Base-by-base conservation (phyloP, 1,140 invertebrate genomes). In the Melanaphis sacchari region DNA sequence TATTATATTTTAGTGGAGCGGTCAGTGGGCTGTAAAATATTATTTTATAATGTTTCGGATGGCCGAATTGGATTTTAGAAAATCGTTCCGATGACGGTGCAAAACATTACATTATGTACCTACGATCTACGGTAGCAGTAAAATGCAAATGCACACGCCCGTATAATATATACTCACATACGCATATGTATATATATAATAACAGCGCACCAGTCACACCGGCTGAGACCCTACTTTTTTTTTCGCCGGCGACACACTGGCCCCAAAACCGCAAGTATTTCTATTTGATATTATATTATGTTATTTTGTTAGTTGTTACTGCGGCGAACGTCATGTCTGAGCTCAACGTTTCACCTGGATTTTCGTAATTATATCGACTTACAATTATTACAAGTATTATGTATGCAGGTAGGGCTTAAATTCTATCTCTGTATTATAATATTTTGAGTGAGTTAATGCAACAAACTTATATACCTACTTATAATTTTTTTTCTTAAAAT, bases 221-320 rank as follows among this genome's bases (percentile, higher is more conserved):
- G 41, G 82, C 40, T 40, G 54, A 59, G 54, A 31, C 9, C 59
- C 84, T 85, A 85, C 84, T 49, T 89, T 54, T 89, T 52, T 89
- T 89, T 36, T 52, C 7, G 87, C 11, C n/a, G 43, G 18, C 54
- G 87, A 89, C 87, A 89, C 36, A 89, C 87, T 89, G 87, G 87
- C 87, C 87, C 87, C 87, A 52, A 89, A 89, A 89, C 46, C 18
- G 3, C 36, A n/a, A 7, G 46, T 38, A 36, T 54, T 52, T 52
- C 40, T 43, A 46, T 87, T 46, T 31, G 26, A n/a, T 46, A 31
- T 85, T n/a, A 85, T 15, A 40, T 85, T 40, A 38, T 26, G 43
- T 85, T 41, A 81, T 18, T 36, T 36, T 76, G 36, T 81, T 81
- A 36, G 76, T 38, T 22, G 76, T 38, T 22, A 9, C 22, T 1